Evolutionary conservation across 1,140 invertebrate genomes (phyloP).

Genomic region (Drosophila tropicalis): DNA sequence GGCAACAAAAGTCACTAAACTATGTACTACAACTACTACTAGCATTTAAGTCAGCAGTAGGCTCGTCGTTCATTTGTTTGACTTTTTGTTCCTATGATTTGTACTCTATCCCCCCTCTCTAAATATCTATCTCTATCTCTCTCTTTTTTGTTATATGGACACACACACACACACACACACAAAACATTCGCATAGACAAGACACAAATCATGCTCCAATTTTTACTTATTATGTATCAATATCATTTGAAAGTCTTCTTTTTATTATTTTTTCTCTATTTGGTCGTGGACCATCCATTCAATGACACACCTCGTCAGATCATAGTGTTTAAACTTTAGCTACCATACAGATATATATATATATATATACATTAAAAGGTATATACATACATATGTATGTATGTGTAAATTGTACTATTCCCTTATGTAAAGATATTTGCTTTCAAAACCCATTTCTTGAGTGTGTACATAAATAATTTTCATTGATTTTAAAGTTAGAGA

Average conservation of each 20-base stretch:
- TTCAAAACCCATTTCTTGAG: constrained; percentile 29
- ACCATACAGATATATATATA: constrained; percentile 12
- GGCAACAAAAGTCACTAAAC: constrained; percentile 11
- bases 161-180: background rate
- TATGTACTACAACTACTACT: constrained; percentile 65
- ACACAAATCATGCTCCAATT: constrained; percentile 3
- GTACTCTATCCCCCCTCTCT: background rate
- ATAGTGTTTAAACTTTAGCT: constrained; percentile 32
- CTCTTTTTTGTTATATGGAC: constrained; percentile 14
- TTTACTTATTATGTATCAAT: constrained; percentile 26
- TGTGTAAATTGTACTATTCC: constrained; percentile 17
- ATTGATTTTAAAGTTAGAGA: constrained; percentile 34
- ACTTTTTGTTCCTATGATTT: constrained; percentile 30
- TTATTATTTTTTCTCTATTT: constrained; percentile 14
- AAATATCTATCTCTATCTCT: constrained; percentile 1
- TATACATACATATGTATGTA: background rate
- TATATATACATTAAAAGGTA: constrained; percentile 15
- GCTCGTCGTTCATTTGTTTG: constrained; percentile 29
- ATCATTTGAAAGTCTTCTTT: constrained; percentile 29
- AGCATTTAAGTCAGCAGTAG: constrained; percentile 66
- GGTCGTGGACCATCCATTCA: constrained; percentile 52
- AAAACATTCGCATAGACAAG: too few species aligned
- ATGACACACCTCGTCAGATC: constrained; percentile 29
- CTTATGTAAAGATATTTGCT: constrained; percentile 44
- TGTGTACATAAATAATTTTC: constrained; percentile 47